Evolutionary conservation across 2,113 vertebrate genomes (phyloP), one percentile per base, ranked within the genome.

Genomic region (Herpailurus yagouaroundi): DNA sequence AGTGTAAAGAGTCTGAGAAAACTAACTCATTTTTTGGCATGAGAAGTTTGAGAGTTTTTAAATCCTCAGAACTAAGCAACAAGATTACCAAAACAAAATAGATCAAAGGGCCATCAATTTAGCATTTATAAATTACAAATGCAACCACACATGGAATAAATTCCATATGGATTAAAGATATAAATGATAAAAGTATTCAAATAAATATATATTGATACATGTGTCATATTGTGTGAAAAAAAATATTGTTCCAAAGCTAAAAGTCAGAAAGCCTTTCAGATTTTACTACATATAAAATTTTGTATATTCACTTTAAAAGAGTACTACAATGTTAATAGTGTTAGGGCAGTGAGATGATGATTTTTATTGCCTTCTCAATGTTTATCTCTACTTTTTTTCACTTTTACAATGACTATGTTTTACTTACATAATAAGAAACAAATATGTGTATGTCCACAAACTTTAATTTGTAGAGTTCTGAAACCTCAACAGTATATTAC

Each of bases 31-130:
- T 85, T 73, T 84, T 92, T 91, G 23, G 15, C 71, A 94, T 79
- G 29, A 97, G 55, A 97, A 92, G 25, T 68, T 95, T 71, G 41
- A 94, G 31, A 36, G 63, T 73, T 91, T 90, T 93, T 80, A 83
- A 69, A 83, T 96, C 38, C 94, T 94, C 36, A 64, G 66, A 91
- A 83, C 80, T 86, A 87, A 63, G 16, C 66, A 87, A 36, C 74
- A 55, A 97, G 77, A 79, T 92, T 96, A 88, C 94, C 94, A 94
- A 93, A 97, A 68, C 95, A 79, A 95, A 91, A 79, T 87, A 71
- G 18, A 82, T 48, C 41, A 60, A 29, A 69, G 64, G 15, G 1
- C 88, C 84, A 86, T 93, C 66, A 82, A 25, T 57, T 21, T 84
- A 91, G 50, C 29, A n/a, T 92, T 96, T 31, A 92, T 97, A 82